These are phyloP conservation scores for Sardina pilchardus DNA, from an alignment of 2,113 vertebrate genomes.

Conservation along the genomic window DNA sequence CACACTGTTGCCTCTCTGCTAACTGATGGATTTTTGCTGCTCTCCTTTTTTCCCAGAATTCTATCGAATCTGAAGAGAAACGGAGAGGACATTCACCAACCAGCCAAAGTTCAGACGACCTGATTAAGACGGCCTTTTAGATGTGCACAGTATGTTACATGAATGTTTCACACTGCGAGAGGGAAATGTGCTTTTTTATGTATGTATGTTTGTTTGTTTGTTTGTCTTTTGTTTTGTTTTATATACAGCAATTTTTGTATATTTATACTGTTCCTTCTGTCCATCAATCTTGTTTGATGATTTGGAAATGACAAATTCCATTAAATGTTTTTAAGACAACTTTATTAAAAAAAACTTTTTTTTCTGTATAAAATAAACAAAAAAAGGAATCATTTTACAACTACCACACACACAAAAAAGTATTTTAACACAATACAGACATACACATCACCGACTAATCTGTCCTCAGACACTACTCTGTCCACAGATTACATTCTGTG, in stretches of 20 bases:
- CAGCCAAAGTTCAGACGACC: not conserved
- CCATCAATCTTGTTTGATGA: not conserved
- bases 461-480: not conserved
- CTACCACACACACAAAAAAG: not conserved
- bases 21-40: not conserved
- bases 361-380: slow-evolving; percentile 37
- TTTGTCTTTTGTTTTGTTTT: not conserved
- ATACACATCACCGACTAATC: not conserved
- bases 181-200: not conserved
- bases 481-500: not conserved
- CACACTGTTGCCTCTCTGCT: not conserved
- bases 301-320: not conserved
- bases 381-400: not conserved
- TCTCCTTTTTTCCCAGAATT: not conserved
- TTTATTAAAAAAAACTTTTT: slow-evolving; percentile 52
- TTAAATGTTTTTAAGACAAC: slow-evolving; percentile 20
- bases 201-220: too few species aligned
- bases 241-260: slow-evolving; percentile 9
- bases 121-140: not conserved
- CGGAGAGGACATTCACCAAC: not conserved
- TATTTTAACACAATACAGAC: not conserved
- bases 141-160: not conserved
- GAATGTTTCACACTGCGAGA: not conserved
- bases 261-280: not conserved
- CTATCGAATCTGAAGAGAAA: not conserved